These are phyloP conservation scores for Tenthredo scrophulariae DNA, from an alignment of 2,888 invertebrate genomes.

Conservation along the genomic window DNA sequence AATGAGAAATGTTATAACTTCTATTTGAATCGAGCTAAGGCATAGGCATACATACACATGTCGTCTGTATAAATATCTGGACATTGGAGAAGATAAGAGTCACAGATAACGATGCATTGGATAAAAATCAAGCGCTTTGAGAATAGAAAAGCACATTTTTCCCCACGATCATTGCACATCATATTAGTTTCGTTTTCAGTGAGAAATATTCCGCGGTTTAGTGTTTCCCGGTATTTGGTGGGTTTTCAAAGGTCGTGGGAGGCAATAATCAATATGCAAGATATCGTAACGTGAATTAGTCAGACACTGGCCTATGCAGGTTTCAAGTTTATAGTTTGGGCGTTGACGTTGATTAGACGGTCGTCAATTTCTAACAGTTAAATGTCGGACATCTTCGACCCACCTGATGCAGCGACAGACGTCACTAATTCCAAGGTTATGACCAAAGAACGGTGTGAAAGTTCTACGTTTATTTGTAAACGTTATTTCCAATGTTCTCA, in stretches of 20 bases:
- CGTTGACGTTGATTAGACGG: conserved; percentile 39
- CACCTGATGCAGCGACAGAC: not conserved
- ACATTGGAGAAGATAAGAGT: not conserved
- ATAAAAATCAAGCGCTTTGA: not conserved
- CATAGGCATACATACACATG: not conserved
- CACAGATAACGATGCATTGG: not conserved
- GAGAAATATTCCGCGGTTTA: not conserved
- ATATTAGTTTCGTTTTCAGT: not conserved
- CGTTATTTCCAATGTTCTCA: not conserved
- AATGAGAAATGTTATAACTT: conserved; percentile 26
- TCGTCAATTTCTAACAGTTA: conserved; percentile 20
- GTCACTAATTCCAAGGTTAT: not conserved
- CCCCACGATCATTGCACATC: not conserved
- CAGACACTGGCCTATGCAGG: not conserved
- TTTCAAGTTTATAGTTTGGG: not conserved
- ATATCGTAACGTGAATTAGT: conserved; percentile 11
- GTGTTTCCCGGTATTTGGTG: not conserved
- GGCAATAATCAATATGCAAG: not conserved
- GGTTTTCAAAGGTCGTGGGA: not conserved
- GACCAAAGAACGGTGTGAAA: not conserved
- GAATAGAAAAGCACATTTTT: not conserved
- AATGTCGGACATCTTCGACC: not conserved
- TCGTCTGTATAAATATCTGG: not conserved
- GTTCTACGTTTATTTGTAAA: not conserved
- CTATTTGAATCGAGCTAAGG: not conserved